Percentiles rank a stretch among this genome's conserved stretches.
phyloP scores from a whole-genome alignment of 2,888 invertebrate genomes.

The Phyto melanocephala region DNA sequence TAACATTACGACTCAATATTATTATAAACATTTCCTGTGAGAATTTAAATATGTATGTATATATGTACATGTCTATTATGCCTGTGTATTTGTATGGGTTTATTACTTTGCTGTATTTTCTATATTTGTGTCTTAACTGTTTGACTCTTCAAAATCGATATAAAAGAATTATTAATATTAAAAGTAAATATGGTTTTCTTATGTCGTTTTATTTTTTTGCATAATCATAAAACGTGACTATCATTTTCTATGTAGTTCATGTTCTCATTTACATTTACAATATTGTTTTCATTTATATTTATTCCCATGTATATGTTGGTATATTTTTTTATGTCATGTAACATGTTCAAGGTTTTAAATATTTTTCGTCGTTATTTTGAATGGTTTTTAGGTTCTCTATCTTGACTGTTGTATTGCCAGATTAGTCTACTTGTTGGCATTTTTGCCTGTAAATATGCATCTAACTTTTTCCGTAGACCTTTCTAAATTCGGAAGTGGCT shows the following conservation, averaged over 20 bases:
- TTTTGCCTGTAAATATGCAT: too few species aligned
- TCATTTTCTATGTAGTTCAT: conserved; percentile 40
- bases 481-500: too few species aligned
- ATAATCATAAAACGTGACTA: conserved; percentile 61
- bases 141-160: conserved; percentile 41
- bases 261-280: conserved; percentile 33
- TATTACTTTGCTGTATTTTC: background rate
- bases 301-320: background rate
- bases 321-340: conserved; percentile 11
- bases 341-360: conserved; percentile 51
- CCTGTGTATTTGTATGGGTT: background rate
- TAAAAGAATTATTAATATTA: conserved; percentile 54
- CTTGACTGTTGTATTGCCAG: too few species aligned
- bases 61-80: background rate
- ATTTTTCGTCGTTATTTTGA: background rate
- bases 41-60: background rate
- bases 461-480: too few species aligned
- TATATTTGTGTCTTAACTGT: background rate
- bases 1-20: conserved; percentile 42
- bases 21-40: conserved; percentile 43
- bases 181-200: conserved; percentile 55
- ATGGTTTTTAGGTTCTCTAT: background rate
- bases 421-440: too few species aligned
- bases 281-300: conserved; percentile 11
- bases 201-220: conserved; percentile 44